Conservation (phyloP, 2,797 vertebrate species). For the Bradypus variegatus region DNA sequence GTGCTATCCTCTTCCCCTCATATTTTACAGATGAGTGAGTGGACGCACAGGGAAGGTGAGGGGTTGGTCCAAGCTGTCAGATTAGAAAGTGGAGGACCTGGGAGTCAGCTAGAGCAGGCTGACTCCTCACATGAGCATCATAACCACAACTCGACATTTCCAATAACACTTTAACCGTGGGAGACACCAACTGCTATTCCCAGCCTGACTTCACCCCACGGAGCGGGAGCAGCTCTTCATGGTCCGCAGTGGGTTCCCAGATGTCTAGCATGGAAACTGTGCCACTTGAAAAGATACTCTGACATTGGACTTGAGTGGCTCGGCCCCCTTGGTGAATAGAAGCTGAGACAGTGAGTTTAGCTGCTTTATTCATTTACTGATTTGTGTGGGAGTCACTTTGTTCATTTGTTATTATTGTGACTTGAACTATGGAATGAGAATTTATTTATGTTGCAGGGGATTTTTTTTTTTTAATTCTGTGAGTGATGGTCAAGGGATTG, state of each 20-base stretch:
- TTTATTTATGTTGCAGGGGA: background rate
- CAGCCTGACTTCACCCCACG: background rate
- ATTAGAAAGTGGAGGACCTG: background rate
- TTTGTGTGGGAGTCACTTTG: background rate
- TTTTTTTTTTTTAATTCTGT: too few relatives aligned
- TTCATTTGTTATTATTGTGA: background rate
- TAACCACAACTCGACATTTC: background rate
- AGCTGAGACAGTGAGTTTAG: background rate
- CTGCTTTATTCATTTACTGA: background rate
- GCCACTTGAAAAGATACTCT: background rate
- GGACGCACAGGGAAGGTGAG: background rate
- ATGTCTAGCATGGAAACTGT: background rate
- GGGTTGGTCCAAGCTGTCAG: background rate
- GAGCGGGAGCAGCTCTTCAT: too few relatives aligned
- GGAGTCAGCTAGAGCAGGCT: too few relatives aligned
- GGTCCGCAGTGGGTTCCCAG: background rate
- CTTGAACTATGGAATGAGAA: background rate
- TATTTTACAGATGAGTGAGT: background rate
- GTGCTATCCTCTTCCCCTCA: background rate
- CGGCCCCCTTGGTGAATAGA: background rate
- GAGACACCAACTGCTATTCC: fast-evolving
- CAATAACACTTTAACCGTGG: fast-evolving
- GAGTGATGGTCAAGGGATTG: background rate
- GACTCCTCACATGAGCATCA: background rate
- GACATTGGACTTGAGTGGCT: background rate